Conservation (phyloP, 2,888 invertebrate genomes). For the Caenorhabditis sinica region DNA sequence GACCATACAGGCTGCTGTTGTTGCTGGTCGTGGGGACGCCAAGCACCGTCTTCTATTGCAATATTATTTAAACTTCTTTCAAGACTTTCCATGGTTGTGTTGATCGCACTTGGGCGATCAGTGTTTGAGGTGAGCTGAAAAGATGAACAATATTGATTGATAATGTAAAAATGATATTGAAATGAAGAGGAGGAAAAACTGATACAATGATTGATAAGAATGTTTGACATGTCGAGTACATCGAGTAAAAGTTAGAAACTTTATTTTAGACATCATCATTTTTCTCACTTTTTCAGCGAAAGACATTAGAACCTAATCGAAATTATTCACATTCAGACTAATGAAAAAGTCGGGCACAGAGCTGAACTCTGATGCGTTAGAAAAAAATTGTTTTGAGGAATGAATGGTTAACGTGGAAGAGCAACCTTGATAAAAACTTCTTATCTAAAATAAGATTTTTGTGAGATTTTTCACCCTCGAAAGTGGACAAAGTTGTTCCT, state of each 20-base stretch:
- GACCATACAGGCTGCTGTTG: constrained; percentile 55
- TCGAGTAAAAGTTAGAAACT: neutral
- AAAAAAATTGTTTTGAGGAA: neutral
- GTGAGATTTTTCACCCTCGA: too few relatives aligned
- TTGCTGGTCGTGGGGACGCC: constrained; percentile 71
- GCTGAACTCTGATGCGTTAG: neutral
- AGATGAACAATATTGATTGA: constrained; percentile 16
- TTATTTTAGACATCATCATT: neutral
- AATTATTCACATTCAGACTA: too few relatives aligned
- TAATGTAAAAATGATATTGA: constrained; percentile 3
- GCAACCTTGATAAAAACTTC: too few relatives aligned
- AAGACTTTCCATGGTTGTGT: constrained; percentile 69
- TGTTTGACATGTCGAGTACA: constrained; percentile 29
- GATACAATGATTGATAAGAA: constrained; percentile 43
- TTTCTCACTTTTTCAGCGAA: neutral
- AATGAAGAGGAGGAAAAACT: neutral
- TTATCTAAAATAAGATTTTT: too few relatives aligned
- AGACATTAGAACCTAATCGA: neutral
- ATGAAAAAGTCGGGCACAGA: too few relatives aligned
- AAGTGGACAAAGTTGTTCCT: too few relatives aligned
- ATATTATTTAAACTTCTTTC: constrained; percentile 73
- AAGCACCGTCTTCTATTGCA: constrained; percentile 70
- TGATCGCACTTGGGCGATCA: constrained; percentile 64
- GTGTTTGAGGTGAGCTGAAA: constrained; percentile 59
- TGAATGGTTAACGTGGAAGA: too few relatives aligned